A percentile compares a stretch with the other conserved stretches of the same genome.
Evolutionary conservation across 2,888 invertebrate genomes (phyloP).

Genomic region (Leucozona laternaria): DNA sequence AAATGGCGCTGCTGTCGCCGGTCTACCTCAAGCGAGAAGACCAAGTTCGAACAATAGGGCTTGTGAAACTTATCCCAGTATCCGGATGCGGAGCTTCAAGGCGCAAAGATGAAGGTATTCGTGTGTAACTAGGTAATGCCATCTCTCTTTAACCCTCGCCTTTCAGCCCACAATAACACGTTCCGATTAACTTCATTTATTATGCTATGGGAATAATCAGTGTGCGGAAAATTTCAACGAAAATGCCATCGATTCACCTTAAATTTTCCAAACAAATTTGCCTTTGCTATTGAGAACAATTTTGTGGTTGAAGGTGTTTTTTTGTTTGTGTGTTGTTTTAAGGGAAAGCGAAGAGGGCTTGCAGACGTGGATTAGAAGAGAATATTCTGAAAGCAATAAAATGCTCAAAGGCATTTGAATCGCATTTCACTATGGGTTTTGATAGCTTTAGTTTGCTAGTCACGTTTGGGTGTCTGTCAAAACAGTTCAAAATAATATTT

Average conservation of each 20-base stretch:
- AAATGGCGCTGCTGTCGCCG: neutral
- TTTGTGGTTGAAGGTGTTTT: neutral
- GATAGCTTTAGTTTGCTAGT: slow-evolving; percentile 50
- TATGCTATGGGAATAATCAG: slow-evolving; percentile 52
- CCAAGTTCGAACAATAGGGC: slow-evolving; percentile 56
- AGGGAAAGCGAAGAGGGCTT: neutral
- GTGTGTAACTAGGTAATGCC: slow-evolving; percentile 29
- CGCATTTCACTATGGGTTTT: slow-evolving; percentile 51
- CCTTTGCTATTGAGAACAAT: slow-evolving; percentile 36
- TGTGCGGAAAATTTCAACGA: slow-evolving; percentile 54
- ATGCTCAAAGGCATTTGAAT: slow-evolving; percentile 61
- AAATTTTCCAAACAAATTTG: slow-evolving; percentile 53
- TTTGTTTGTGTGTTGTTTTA: neutral
- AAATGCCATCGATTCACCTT: slow-evolving; percentile 66
- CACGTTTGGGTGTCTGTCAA: slow-evolving; percentile 68
- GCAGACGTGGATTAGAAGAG: slow-evolving; percentile 23
- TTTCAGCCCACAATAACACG: slow-evolving; percentile 3
- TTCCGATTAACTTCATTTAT: slow-evolving; percentile 72
- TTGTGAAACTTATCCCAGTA: slow-evolving; percentile 59
- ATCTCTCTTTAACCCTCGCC: neutral
- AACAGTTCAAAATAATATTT: slow-evolving; percentile 69
- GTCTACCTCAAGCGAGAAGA: slow-evolving; percentile 17
- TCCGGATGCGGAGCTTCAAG: slow-evolving; percentile 7
- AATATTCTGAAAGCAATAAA: slow-evolving; percentile 57
- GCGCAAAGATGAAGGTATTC: slow-evolving; percentile 10